Evolutionary conservation across 2,113 vertebrate species (phyloP).

Genomic region (Anhinga rufa): DNA sequence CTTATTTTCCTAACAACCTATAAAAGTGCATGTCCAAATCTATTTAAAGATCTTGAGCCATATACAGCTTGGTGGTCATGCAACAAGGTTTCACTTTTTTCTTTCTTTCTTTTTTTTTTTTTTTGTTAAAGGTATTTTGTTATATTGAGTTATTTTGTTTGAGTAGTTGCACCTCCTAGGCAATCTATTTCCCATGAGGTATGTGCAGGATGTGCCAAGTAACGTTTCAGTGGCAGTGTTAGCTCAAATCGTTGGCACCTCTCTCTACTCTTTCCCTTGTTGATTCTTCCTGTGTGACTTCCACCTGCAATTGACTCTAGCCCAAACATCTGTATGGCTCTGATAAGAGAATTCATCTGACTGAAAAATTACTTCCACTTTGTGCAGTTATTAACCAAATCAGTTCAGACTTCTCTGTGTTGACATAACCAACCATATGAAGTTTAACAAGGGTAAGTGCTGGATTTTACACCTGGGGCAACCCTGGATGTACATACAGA

Average conservation of each 20-base stretch:
- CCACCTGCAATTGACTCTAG: not conserved
- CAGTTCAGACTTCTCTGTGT: not conserved
- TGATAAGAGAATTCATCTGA: not conserved
- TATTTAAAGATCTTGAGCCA: not conserved
- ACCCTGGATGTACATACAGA: too few species aligned
- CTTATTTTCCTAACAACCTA: not conserved
- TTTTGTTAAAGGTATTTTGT: not conserved
- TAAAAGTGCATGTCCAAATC: not conserved
- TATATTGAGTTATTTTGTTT: not conserved
- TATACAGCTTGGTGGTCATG: not conserved
- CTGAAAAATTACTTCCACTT: not conserved
- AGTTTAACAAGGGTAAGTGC: too few species aligned
- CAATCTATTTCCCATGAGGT: not conserved
- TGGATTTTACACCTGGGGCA: too few species aligned
- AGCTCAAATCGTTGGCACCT: not conserved
- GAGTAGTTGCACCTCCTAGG: not conserved
- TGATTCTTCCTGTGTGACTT: not conserved
- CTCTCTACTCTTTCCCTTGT: not conserved
- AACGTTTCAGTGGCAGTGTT: not conserved
- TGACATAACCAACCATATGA: not conserved
- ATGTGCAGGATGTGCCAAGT: not conserved
- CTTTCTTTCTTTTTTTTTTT: too few species aligned
- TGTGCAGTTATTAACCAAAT: not conserved
- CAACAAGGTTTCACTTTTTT: not conserved
- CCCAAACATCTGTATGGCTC: not conserved